Percentiles rank a stretch among this genome's conserved stretches.
These are phyloP conservation scores for Melieria picta DNA, from an alignment of 2,888 invertebrate genomes.

Conservation along the genomic window DNA sequence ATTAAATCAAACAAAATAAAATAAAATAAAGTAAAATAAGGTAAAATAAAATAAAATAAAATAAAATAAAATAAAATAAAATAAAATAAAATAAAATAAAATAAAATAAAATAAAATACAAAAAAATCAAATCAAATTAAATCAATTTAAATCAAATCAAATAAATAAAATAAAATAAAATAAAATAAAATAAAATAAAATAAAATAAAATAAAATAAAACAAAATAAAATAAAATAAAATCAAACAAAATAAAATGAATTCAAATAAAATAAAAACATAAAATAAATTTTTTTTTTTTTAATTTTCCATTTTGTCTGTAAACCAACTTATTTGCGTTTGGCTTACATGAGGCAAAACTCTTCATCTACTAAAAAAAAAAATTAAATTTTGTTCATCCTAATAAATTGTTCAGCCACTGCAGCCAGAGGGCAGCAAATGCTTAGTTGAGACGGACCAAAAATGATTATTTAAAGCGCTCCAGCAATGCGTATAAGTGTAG, in stretches of 20 bases:
- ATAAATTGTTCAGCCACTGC: no score
- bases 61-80: conserved; percentile 7
- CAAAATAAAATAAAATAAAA: not conserved
- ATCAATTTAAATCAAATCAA: not conserved
- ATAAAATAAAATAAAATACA: not conserved
- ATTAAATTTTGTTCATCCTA: no score
- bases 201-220: not conserved
- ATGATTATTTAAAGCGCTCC: no score
- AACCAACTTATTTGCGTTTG: no score
- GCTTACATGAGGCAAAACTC: no score
- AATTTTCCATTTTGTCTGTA: not conserved
- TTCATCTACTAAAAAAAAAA: no score
- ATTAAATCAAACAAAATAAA: conserved; percentile 5
- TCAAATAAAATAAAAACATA: not conserved
- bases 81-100: not conserved
- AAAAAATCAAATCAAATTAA: not conserved
- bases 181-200: not conserved
- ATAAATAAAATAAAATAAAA: not conserved
- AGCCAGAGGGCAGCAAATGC: no score
- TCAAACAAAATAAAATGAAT: not conserved
- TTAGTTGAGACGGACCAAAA: no score
- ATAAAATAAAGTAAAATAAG: not conserved
- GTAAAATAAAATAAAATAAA: conserved; percentile 5
- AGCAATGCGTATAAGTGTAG: no score
- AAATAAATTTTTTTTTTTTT: no score